A percentile compares a stretch with the other conserved stretches of the same genome.
These are phyloP conservation scores for Chrysodeixis includens DNA, from an alignment of 2,888 invertebrate species.

Conservation along the genomic window DNA sequence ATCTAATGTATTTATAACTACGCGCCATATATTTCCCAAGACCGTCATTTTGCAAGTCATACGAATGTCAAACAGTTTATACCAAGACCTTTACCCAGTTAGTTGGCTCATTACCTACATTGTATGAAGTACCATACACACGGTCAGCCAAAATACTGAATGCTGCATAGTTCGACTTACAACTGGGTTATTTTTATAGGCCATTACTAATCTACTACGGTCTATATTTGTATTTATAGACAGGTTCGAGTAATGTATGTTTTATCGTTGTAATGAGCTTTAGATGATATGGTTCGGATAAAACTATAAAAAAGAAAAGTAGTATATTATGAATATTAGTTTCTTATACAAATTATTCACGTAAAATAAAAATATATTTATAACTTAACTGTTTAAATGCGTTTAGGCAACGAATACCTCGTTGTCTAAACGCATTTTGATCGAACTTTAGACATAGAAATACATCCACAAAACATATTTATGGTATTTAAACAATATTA, in stretches of 20 bases:
- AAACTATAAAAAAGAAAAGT: not conserved
- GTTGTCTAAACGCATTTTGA: too few relatives aligned
- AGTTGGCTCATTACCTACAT: constrained; percentile 16
- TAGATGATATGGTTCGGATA: constrained; percentile 3
- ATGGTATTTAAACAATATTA: too few relatives aligned
- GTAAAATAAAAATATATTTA: too few relatives aligned
- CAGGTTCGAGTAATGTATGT: constrained; percentile 16
- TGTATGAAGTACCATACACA: constrained; percentile 19
- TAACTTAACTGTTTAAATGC: too few relatives aligned
- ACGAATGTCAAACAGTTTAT: not conserved
- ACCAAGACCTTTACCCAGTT: not conserved
- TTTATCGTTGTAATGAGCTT: constrained; percentile 21
- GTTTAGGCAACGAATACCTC: too few relatives aligned
- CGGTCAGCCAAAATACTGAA: constrained; percentile 36
- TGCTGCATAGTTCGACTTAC: constrained; percentile 23
- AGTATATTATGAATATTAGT: too few relatives aligned
- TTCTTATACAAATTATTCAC: too few relatives aligned
- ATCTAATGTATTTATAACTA: not conserved
- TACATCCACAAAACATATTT: too few relatives aligned
- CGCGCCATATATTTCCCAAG: not conserved
- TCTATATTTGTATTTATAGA: constrained; percentile 28
- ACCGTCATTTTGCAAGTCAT: not conserved
- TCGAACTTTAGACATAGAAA: too few relatives aligned
- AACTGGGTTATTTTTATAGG: constrained; percentile 43
- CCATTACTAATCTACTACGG: constrained; percentile 19